phyloP scores from a whole-genome alignment of 2,888 invertebrate species.

The Malachius bipustulatus region DNA sequence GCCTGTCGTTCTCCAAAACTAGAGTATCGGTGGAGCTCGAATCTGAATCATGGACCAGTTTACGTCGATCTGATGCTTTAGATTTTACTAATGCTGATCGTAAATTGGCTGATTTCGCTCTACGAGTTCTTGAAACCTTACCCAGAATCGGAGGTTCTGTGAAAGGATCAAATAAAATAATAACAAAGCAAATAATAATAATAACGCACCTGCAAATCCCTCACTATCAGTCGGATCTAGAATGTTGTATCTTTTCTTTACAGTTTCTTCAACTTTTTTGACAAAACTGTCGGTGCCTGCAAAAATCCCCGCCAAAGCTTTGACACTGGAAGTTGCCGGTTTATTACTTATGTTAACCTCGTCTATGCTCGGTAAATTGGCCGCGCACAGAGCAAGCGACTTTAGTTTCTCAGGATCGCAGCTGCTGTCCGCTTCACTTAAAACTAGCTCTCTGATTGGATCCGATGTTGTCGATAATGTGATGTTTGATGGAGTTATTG shows the following conservation, averaged over 20 bases:
- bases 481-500: conserved; percentile 10
- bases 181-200: neutral
- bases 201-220: conserved; percentile 41
- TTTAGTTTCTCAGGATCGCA: conserved; percentile 40
- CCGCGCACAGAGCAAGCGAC: conserved; percentile 49
- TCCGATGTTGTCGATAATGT: conserved; percentile 35
- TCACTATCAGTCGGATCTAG: conserved; percentile 53
- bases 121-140: conserved; percentile 50
- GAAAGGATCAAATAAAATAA: conserved; percentile 13
- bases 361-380: conserved; percentile 44
- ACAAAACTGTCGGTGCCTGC: conserved; percentile 33
- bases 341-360: conserved; percentile 22
- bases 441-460: conserved; percentile 51
- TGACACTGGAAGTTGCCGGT: conserved; percentile 24
- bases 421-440: conserved; percentile 41
- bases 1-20: conserved; percentile 13
- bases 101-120: conserved; percentile 52
- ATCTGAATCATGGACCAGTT: conserved; percentile 28
- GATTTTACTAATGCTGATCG: conserved; percentile 30
- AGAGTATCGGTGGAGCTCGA: conserved; percentile 33
- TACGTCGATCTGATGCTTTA: conserved; percentile 29
- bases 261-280: conserved; percentile 32
- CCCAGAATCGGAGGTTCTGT: conserved; percentile 53
- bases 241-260: conserved; percentile 35
- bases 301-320: conserved; percentile 34